A percentile compares a stretch with the other conserved stretches of the same genome.
These are phyloP conservation scores for Acanthiza pusilla DNA, from an alignment of 2,797 vertebrate species.

Conservation along the genomic window DNA sequence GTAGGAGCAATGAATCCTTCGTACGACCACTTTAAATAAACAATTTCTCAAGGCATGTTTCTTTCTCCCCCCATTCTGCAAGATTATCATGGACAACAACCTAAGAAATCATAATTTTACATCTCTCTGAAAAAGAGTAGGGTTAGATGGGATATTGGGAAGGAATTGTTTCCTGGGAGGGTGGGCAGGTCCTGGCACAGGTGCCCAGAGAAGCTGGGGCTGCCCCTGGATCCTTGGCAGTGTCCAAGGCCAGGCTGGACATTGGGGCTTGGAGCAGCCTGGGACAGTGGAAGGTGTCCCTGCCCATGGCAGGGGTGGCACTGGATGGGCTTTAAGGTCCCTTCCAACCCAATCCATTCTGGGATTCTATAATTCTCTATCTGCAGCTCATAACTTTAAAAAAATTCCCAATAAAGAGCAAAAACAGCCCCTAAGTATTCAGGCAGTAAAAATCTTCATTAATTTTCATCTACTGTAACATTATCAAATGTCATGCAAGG, in stretches of 20 bases:
- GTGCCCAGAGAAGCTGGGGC: neutral
- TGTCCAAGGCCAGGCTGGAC: neutral
- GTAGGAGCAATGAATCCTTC: neutral
- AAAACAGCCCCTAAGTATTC: neutral
- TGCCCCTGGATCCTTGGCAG: neutral
- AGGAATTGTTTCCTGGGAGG: accelerated
- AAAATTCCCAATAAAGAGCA: neutral
- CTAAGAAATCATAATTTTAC: neutral
- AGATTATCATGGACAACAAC: neutral
- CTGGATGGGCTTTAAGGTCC: accelerated
- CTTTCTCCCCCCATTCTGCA: neutral
- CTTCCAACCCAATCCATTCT: neutral
- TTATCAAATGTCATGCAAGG: neutral
- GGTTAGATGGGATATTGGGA: too few species aligned
- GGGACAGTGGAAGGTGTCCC: accelerated
- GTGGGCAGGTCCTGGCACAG: neutral
- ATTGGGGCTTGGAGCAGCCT: accelerated
- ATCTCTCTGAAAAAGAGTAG: neutral
- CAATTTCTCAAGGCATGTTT: neutral
- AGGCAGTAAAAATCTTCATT: neutral
- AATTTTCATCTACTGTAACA: neutral
- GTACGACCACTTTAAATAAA: neutral
- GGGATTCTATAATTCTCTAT: neutral
- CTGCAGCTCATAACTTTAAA: neutral
- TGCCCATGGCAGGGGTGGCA: neutral